Conservation (phyloP, 2,113 vertebrate species). For the Larimichthys polyactis region DNA sequence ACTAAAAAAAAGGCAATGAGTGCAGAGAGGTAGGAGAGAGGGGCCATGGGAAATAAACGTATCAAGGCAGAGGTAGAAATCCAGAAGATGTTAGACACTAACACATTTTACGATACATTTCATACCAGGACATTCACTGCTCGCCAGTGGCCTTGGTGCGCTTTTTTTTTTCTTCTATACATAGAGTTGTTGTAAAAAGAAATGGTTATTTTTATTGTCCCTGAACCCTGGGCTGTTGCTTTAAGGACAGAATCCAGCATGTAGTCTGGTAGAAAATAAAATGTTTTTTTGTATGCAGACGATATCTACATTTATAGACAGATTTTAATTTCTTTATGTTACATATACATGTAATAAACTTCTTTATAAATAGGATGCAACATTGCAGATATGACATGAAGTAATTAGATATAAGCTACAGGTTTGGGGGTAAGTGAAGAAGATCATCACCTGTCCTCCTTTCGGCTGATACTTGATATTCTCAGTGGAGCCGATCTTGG, state of each 20-base stretch:
- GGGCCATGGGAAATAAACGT: not conserved
- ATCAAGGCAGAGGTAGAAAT: slow-evolving; percentile 24
- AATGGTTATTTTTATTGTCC: not conserved
- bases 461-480: slow-evolving; percentile 99
- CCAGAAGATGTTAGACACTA: slow-evolving; percentile 30
- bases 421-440: slow-evolving; percentile 1
- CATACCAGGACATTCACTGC: not conserved
- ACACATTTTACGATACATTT: slow-evolving; percentile 3
- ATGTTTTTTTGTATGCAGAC: not conserved
- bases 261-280: not conserved
- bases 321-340: not conserved
- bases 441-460: slow-evolving; percentile 92
- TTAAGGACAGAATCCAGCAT: not conserved
- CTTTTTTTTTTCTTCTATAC: not conserved
- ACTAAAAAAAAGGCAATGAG: not conserved
- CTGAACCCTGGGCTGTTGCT: not conserved
- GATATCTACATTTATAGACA: not conserved
- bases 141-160: not conserved
- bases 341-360: not conserved
- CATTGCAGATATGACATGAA: slow-evolving; percentile 13
- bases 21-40: not conserved
- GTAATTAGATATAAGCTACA: not conserved
- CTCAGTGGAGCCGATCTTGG: slow-evolving; percentile 97
- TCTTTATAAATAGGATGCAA: not conserved
- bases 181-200: not conserved